phyloP scores from a whole-genome alignment of 1,140 invertebrate species.

The Lasioglossum albipes region DNA sequence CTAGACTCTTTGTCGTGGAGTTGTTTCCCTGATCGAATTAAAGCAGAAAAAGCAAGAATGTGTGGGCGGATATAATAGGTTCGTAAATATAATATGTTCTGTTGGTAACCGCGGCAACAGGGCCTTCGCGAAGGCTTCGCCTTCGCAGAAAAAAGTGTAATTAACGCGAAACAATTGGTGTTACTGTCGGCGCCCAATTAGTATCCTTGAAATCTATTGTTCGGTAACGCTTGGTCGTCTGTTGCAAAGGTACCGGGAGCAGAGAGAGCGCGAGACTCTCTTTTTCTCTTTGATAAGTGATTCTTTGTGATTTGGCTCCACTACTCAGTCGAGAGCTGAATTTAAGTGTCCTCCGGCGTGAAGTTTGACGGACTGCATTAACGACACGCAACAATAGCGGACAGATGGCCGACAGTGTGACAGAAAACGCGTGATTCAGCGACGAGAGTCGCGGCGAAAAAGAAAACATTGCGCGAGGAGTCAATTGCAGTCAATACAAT shows the following conservation, averaged over 20 bases:
- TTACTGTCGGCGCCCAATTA: conserved; percentile 21
- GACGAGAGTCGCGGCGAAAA: not conserved
- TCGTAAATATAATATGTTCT: not conserved
- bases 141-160: not conserved
- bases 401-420: not conserved
- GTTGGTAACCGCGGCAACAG: not conserved
- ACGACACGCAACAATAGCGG: conserved; percentile 12
- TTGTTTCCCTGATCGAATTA: no score
- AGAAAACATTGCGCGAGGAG: not conserved
- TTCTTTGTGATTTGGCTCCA: conserved; percentile 18
- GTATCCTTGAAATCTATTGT: conserved; percentile 40
- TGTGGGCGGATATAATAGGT: not conserved
- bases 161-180: not conserved
- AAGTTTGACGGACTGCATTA: conserved; percentile 17
- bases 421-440: not conserved
- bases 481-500: no score
- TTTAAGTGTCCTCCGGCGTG: conserved; percentile 16
- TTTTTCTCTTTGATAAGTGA: not conserved
- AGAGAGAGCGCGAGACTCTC: not conserved
- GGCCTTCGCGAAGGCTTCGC: not conserved
- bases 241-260: not conserved
- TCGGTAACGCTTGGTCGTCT: conserved; percentile 15
- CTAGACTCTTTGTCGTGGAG: no score
- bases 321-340: not conserved
- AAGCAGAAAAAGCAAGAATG: no score